Evolutionary conservation across 2,888 invertebrate genomes (phyloP), one percentile per base, ranked within the genome.

Genomic region (Spicauda simplicius): DNA sequence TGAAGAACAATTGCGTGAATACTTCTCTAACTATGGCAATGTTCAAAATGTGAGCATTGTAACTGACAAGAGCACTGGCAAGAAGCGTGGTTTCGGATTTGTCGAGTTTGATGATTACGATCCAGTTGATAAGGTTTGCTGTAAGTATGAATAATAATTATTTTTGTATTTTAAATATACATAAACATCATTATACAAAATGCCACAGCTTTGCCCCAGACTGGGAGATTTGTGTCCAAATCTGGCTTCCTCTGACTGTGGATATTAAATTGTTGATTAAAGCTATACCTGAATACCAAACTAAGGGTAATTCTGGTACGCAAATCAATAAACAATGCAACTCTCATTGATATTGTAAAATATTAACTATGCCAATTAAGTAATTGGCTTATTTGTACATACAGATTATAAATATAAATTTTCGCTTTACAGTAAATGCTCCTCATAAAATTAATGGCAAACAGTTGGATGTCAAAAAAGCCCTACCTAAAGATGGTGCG

Each of bases 31-130:
- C 64, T 98, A 95, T 86, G 99, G 99, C 14, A 96, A 93, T 71
- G 97, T 99, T 67, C 95, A 97, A 64, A 96, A 96, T 69, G 96
- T 98, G 53, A 97, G 97, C 77, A 96, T 99, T 79, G 98, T 98
- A 2, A 97, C 97, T 11, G 98, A 99, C 82, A 98, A 98, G 79
- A 97, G 97, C 71, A 97, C 97, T 0, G 98, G 98, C 64, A 98
- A 98, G 87, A 98, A 97, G 77, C 95, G 99, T 77, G 99, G 99
- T 5, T 99, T 99, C 87, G 99, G 98, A 30, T 99, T 99, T 85
- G 97, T 99, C 48, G 98, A 98, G 85, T 99, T 98, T 85, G 98
- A 98, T 81, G 99, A 99, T 85, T 98, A 98, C 82, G 99, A 99
- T 88, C 97, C 98, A 4, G 99, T 99, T 67, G 99, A 99, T 85